Evolutionary conservation across 1,140 invertebrate species (phyloP).

Genomic region (Halotydeus destructor): DNA sequence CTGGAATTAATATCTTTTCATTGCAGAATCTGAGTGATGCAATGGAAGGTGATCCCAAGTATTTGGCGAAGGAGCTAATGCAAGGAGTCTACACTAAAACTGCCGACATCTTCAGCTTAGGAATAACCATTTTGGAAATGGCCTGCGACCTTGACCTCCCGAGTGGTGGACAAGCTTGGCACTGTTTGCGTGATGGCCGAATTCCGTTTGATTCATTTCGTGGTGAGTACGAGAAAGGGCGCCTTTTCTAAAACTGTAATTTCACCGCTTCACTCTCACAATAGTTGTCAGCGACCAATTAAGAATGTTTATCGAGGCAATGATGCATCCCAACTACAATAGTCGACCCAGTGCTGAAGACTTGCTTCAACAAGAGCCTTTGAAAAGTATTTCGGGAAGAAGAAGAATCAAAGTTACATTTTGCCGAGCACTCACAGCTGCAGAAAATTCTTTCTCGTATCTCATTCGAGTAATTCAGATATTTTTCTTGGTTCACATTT

Average conservation of each 20-base stretch:
- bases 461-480: not conserved
- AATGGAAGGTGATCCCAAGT: conserved; percentile 51
- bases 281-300: conserved; percentile 33
- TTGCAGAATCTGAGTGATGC: conserved; percentile 29
- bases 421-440: not conserved
- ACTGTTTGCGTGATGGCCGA: conserved; percentile 34
- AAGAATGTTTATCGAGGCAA: conserved; percentile 31
- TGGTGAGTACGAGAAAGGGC: conserved; percentile 18
- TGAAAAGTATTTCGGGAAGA: not conserved
- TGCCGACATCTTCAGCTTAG: conserved; percentile 38
- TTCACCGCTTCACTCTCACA: conserved; percentile 15
- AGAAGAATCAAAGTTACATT: not conserved
- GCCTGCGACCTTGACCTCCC: conserved; percentile 46
- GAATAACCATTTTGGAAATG: conserved; percentile 47
- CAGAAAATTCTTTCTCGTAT: not conserved
- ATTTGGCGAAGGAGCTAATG: conserved; percentile 47
- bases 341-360: conserved; percentile 32
- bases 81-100: conserved; percentile 36
- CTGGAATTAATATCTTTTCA: conserved; percentile 7
- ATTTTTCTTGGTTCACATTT: not conserved
- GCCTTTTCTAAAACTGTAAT: conserved; percentile 7
- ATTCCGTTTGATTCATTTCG: conserved; percentile 27
- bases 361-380: conserved; percentile 22
- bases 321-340: conserved; percentile 33
- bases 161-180: conserved; percentile 41